Base-by-base conservation (phyloP, 1,140 invertebrate species). In the Apocrypta bakeri region DNA sequence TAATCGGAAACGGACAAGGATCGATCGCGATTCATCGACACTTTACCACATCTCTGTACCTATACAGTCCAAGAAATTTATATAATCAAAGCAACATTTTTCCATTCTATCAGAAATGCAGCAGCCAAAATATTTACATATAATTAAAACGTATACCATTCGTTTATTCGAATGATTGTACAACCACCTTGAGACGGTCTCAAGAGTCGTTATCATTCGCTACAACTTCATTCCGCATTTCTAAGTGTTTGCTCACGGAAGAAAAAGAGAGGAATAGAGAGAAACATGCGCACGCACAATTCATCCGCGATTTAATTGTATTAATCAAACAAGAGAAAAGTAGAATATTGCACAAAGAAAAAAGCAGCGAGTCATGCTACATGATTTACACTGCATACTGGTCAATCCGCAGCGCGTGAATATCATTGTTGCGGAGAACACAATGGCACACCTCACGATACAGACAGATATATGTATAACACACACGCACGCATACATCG, bases 391-490 rank as follows among this genome's bases (percentile, higher is more conserved):
- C 48, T 4, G 1, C 21, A 21, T 21, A 56, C 48, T 56, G 72
- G 48, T 56, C 48, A 56, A 56, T 56, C 48, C 48, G 48, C 37
- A 17, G 37, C 40, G 72, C 37, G 86, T 73, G 76, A 85, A 84
- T 90, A 91, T 91, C 90, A 89, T 90, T 89, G 90, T 91, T 90
- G 88, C 86, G 17, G 21, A 17, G 25, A 24, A 40, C 27, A 91
- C 91, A 92, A 91, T 91, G 89, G 88, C 86, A 85, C 88, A 84
- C 61, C 75, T 40, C 85, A 71, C 83, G 86, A 1, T 42, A 42
- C 8, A 42, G 1, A 42, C 8, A 42, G 3, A 37, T 9, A 37
- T 9, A 42, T 17, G 12, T n/a, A n/a, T 37, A 17, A 56, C 48
- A 56, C 17, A n/a, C 17, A 56, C 48, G 8, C 48, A n/a, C 48